phyloP scores from a whole-genome alignment of 1,140 invertebrate genomes.

The Zaprionus africanus region DNA sequence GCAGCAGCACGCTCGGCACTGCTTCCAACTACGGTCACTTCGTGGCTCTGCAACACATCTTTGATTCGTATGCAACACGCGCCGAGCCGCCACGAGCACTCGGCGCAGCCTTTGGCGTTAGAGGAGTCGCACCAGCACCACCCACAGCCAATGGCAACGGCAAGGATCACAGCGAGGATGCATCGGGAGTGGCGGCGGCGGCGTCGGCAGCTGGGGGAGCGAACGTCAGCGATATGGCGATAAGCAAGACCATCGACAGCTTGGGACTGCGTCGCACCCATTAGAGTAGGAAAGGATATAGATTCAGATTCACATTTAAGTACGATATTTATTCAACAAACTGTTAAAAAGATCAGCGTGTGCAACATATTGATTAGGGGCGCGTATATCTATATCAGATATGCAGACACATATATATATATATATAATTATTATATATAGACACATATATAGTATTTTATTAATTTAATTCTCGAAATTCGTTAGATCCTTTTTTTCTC shows the following conservation, averaged over 20 bases:
- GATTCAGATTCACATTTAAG: slow-evolving; percentile 13
- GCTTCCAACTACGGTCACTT: slow-evolving; percentile 25
- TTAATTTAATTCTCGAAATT: slow-evolving; percentile 7
- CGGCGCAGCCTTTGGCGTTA: not conserved
- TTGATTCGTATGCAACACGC: not conserved
- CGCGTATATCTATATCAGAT: slow-evolving; percentile 3
- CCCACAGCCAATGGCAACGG: slow-evolving; percentile 10
- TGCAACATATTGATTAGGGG: slow-evolving; percentile 37
- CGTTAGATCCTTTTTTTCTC: not conserved
- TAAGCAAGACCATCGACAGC: slow-evolving; percentile 38
- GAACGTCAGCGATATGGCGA: slow-evolving; percentile 37
- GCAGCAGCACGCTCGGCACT: not conserved
- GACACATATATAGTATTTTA: slow-evolving; percentile 15
- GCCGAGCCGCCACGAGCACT: not conserved
- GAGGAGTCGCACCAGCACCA: too few species aligned
- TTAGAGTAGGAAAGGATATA: not conserved
- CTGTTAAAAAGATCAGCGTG: slow-evolving; percentile 39
- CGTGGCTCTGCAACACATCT: slow-evolving; percentile 39
- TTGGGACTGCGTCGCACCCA: slow-evolving; percentile 41
- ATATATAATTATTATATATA: slow-evolving; percentile 2
- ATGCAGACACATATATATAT: not conserved
- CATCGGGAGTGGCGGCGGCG: not conserved
- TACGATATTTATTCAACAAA: slow-evolving; percentile 38
- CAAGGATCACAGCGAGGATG: slow-evolving; percentile 18
- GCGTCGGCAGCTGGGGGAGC: not conserved